Conservation (phyloP, 2,888 invertebrate species). For the Vandiemenella viatica region DNA sequence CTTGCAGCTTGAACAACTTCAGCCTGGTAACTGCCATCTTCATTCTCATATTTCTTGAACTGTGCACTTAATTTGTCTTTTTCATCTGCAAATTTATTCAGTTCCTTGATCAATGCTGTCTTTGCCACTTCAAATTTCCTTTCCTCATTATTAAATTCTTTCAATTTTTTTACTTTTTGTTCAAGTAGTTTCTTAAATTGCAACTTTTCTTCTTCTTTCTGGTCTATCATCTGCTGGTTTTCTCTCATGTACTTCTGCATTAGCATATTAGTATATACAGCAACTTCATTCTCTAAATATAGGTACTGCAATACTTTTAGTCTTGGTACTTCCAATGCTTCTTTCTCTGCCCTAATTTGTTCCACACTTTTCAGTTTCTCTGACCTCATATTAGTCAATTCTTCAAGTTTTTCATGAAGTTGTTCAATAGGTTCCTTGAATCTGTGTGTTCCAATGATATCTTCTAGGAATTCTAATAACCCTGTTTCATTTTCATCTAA, state of each 20-base stretch:
- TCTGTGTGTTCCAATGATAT: constrained; percentile 84
- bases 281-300: constrained; percentile 60
- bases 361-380: constrained; percentile 77
- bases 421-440: constrained; percentile 69
- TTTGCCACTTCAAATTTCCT: too few relatives aligned
- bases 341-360: constrained; percentile 65
- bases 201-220: too few relatives aligned
- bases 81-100: too few relatives aligned
- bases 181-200: too few relatives aligned
- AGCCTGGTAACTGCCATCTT: constrained; percentile 34
- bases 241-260: constrained; percentile 53
- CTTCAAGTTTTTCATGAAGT: constrained; percentile 55
- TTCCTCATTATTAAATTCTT: too few relatives aligned
- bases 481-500: constrained; percentile 76
- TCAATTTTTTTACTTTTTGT: constrained; percentile 40
- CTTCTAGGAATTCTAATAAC: constrained; percentile 95
- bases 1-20: constrained; percentile 53
- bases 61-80: too few relatives aligned
- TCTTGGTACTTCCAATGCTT: constrained; percentile 61
- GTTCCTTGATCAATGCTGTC: too few relatives aligned
- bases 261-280: constrained; percentile 50
- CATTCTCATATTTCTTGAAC: too few relatives aligned
- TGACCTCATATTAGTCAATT: constrained; percentile 51
- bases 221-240: too few relatives aligned
- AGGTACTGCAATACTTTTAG: constrained; percentile 63